phyloP scores from a whole-genome alignment of 1,140 invertebrate species.

The Ceratina calcarata region DNA sequence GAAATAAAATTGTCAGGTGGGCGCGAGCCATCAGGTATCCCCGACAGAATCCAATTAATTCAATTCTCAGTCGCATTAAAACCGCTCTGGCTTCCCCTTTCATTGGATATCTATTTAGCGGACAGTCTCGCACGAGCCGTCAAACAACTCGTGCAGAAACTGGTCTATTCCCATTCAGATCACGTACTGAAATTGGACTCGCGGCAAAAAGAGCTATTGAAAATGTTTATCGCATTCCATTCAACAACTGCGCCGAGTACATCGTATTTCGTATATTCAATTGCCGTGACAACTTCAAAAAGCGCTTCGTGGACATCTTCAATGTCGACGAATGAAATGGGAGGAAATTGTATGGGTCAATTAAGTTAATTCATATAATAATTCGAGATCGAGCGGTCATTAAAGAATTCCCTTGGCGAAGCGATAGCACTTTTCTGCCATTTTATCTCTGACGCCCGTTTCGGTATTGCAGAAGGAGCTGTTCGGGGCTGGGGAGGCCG shows the following conservation, averaged over 20 bases:
- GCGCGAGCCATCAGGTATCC: background rate
- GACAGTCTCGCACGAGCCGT: conserved; percentile 3
- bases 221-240: too few species aligned
- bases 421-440: background rate
- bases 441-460: background rate
- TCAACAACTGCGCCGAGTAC: too few species aligned
- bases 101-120: conserved; percentile 49
- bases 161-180: background rate
- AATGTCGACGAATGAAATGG: too few species aligned
- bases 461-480: conserved; percentile 90
- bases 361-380: too few species aligned
- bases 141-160: conserved; percentile 20
- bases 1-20: background rate
- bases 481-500: conserved; percentile 87
- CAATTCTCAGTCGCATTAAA: conserved; percentile 64
- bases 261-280: too few species aligned
- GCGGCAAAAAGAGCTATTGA: too few species aligned
- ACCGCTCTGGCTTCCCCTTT: conserved; percentile 64
- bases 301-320: too few species aligned
- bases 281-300: too few species aligned
- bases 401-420: background rate
- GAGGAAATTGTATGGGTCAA: too few species aligned
- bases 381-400: background rate
- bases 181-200: background rate
- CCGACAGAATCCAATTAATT: conserved; percentile 66